Evolutionary conservation across 2,888 invertebrate species (phyloP), one percentile per base, ranked within the genome.

Genomic region (Brachynemurus nebulosus): DNA sequence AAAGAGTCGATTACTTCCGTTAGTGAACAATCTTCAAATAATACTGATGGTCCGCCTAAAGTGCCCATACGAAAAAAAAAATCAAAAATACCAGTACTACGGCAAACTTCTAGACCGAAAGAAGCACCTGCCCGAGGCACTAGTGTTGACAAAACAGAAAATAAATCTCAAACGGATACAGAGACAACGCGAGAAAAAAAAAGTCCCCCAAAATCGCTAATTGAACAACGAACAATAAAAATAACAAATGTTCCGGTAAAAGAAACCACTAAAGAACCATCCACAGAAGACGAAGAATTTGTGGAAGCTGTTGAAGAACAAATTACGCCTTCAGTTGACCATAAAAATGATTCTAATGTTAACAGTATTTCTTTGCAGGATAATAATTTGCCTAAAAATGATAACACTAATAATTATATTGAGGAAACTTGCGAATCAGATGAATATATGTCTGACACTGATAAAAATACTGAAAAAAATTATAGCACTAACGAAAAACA

Each of bases 361-460:
- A n/a, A n/a, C n/a, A 30, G 30, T 30, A 14, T 11, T 30, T 14
- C n/a, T 30, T 30, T 30, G 14, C 30, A 30, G 30, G 30, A 18
- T 53, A 50, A 45, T 46, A 52, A 21, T 40, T 9, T 21, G n/a
- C 23, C 14, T 42, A 37, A 35, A 23, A 35, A 46, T 44, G 42
- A 12, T 42, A 27, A 50, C 49, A 35, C 45, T 45, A 45, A 43
- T 27, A 45, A 45, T 42, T 52, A 50, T 42, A 47, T 61, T 21
- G 60, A 62, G 39, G 63, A 63, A 49, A 60, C 59, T 19, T 62
- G 61, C 43, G 62, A 63, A 49, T 57, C 58, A 18, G 59, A 58
- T 17, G 59, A 57, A 40, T 48, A 50, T 30, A 12, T 48, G 19
- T 52, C 51, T 16, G 54, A 55, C 35, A 54, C 52, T 14, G 53